Evolutionary conservation across 1,140 invertebrate species (phyloP).

Genomic region (Steinernema khuongi): DNA sequence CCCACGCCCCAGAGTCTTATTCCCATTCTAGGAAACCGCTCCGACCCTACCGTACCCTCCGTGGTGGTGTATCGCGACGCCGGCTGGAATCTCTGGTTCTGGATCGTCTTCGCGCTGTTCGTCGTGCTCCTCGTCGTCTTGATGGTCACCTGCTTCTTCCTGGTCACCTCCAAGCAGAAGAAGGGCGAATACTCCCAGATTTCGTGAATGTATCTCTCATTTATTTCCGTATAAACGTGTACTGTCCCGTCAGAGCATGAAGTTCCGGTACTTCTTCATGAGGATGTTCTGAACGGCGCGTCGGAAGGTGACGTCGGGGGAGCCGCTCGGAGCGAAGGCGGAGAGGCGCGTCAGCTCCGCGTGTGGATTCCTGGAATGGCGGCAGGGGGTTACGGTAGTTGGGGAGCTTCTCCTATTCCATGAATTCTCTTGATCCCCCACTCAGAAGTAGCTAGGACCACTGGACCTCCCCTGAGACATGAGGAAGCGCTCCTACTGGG

Average conservation of each 20-base stretch:
- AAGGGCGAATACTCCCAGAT: constrained; percentile 3
- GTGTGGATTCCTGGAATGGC: not conserved
- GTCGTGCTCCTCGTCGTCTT: not conserved
- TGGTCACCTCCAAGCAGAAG: not conserved
- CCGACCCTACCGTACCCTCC: not conserved
- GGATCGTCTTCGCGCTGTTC: not conserved
- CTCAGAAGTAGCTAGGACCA: too few species aligned
- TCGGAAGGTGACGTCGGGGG: not conserved
- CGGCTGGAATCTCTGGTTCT: constrained; percentile 6
- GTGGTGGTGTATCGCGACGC: not conserved
- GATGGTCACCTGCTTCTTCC: constrained; percentile 2
- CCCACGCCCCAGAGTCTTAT: not conserved
- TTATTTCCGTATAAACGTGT: constrained; percentile 1
- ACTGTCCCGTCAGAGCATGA: not conserved
- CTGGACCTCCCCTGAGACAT: too few species aligned
- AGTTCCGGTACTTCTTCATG: not conserved
- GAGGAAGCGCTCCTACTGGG: too few species aligned
- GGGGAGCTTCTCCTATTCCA: too few species aligned
- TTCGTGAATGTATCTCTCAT: not conserved
- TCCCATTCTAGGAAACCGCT: not conserved
- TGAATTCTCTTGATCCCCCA: too few species aligned
- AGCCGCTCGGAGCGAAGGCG: not conserved
- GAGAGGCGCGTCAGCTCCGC: not conserved
- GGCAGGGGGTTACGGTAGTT: too few species aligned
- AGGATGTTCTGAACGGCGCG: not conserved